Evolutionary conservation across 2,888 invertebrate genomes (phyloP), one percentile per base, ranked within the genome.

Genomic region (Monopis laevigella): DNA sequence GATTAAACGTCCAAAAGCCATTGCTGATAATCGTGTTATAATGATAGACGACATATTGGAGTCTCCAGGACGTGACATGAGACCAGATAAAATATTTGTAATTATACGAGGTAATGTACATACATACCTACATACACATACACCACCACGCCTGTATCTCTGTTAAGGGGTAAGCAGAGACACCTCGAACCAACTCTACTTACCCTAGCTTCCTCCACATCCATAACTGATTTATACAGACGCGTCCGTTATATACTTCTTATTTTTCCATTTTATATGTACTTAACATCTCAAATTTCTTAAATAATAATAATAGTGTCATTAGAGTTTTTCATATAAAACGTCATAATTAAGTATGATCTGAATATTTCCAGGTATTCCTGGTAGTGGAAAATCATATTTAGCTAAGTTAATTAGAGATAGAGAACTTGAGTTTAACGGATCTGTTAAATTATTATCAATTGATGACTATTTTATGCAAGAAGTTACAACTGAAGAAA

Each of bases 381-480:
- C 98, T 0, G 98, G 98, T 7, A 92, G 96, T 66, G 98, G 98
- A 26, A 98, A 98, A 75, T 93, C 95, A 5, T 91, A 90, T 67
- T 83, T 94, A 45, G 93, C 95, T 0, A 93, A 92, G 72, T 73
- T 94, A 45, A 93, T 96, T 50, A 93, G 96, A 62, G 88, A 88
- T 44, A 85, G 84, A 58, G 89, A 89, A 82, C 86, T 92, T 1
- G 92, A 93, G 62, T 87, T 90, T 71, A 95, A 94, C 3, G 88
- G 89, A 43, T 90, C 93, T n/a, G 95, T 93, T 0, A 84, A 97
- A 50, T 93, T 98, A 57, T 83, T 98, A 58, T 95, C 94, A 45
- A 85, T 98, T 45, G 97, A 98, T 65, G 97, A 98, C 72, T 98
- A 98, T 71, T 98, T 96, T 59, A 90, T 96, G 85, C 87, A 91